Evolutionary conservation across 2,797 vertebrate genomes (phyloP), one percentile per base, ranked within the genome.

Genomic region (Petrocephalus schoutedeni): DNA sequence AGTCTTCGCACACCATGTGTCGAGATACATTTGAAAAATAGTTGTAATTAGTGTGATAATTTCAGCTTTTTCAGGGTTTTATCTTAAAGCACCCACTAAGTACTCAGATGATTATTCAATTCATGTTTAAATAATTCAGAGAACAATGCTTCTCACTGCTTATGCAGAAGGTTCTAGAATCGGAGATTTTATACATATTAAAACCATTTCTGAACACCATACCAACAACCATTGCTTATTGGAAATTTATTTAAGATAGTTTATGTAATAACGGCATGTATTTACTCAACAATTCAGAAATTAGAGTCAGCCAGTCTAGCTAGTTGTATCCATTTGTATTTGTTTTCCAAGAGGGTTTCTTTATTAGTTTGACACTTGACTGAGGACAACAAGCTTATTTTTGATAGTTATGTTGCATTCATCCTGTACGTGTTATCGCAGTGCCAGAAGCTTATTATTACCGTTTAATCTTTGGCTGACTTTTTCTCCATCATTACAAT

Each of bases 371-470:
- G 19, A 83, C 5, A 3, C 80, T 28, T 28, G 45, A 83, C 53
- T 83, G 45, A 83, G 49, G 80, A 83, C 80, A 83, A 83, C 23
- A 54, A 83, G 41, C 49, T n/a, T 8, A 53, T 83, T 83, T 14
- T 87, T 83, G 10, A 88, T 89, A 91, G 92, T 90, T 89, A 51
- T 74, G 10, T 83, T 28, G 90, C 19, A 87, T 86, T 90, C 88
- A 92, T 88, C 87, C 91, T 91, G 91, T 41, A 32, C 91, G 91
- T 92, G 92, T 51, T n/a, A 7, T 23, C 49, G 1, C 45, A 56
- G 12, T 36, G 80, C 87, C 32, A 41, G 32, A 23, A 77, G 61
- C 64, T 59, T 41, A 61, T 58, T 14, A 61, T 51, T 49, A 21
- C 32, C 21, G 2, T 80, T 9, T 41, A 2, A n/a, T 58, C 32